Base-by-base conservation (phyloP, 2,113 vertebrate genomes). In the Atrichornis clamosus region DNA sequence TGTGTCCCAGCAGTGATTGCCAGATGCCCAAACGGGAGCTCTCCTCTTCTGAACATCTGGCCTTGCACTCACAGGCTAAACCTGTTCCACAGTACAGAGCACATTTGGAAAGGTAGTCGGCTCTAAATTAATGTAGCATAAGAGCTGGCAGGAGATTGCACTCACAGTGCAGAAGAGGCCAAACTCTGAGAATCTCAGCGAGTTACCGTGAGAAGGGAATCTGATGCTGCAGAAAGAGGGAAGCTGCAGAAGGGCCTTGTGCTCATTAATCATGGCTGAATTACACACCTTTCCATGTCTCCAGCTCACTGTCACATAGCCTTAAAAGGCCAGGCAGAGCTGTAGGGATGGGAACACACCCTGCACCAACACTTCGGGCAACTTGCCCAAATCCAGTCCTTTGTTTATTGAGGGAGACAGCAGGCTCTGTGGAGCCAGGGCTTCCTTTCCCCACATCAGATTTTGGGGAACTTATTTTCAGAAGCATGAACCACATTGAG, bases 271-370 rank as follows among this genome's bases (percentile, higher is more conserved):
- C 93, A 96, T 3, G 0, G 23, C 83, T 69, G 60, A 64, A 87
- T 88, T 86, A 90, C 85, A 90, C 96, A 96, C 93, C 92, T 96
- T 92, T 52, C 93, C 42, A 39, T 8, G 65, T 37, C 92, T 96
- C 84, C 91, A 72, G 88, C 93, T 84, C 55, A 3, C 90, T 94
- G 93, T 94, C 93, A 82, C 93, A 96, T 95, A 68, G 7, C 95
- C 96, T 96, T 96, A 97, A 93, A 97, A 96, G 96, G 95, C 86
- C 96, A 97, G 80, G 96, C 90, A 94, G 88, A 96, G 95, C 87
- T 68, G 88, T 42, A 39, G 87, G 92, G 95, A 84, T 8, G 49
- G 89, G 90, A 95, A 92, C 20, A 83, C 92, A 95, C 92, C 92
- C 95, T 93, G 93, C 92, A 93, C 96, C 95, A 96, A 86, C 95